Conservation (phyloP, 2,113 vertebrate genomes). For the Cyanoramphus novaezelandiae region DNA sequence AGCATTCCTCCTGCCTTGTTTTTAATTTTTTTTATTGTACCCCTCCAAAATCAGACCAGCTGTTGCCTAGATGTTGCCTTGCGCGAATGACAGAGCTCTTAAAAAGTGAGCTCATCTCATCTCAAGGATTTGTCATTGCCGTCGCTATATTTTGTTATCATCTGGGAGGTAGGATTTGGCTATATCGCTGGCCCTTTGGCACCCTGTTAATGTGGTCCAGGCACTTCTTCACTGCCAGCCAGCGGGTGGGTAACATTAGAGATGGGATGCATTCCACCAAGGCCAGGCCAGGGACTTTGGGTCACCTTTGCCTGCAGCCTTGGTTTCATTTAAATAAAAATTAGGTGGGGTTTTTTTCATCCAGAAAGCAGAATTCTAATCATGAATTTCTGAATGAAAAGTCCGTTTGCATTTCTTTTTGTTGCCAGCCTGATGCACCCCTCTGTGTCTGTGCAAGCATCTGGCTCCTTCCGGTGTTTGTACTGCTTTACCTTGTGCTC, state of each 20-base stretch:
- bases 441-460: slow-evolving; percentile 48
- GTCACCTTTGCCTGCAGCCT: background rate
- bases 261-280: fast-evolving
- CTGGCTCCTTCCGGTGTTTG: slow-evolving; percentile 51
- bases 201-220: background rate
- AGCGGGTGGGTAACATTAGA: background rate
- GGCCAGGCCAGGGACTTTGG: background rate
- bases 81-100: background rate
- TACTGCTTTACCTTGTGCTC: slow-evolving; percentile 57
- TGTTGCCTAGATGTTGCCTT: slow-evolving; percentile 30
- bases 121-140: background rate
- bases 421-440: slow-evolving; percentile 2
- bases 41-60: slow-evolving; percentile 47
- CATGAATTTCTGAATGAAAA: background rate
- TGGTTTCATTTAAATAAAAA: background rate
- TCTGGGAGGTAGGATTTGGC: background rate
- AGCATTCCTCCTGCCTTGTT: slow-evolving; percentile 22
- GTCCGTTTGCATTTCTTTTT: background rate
- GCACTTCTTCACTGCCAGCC: background rate
- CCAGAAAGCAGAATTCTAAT: background rate
- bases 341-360: background rate
- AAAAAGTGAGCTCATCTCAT: background rate
- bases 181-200: background rate
- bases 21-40: slow-evolving; percentile 35
- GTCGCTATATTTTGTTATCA: background rate